phyloP scores from a whole-genome alignment of 1,140 invertebrate genomes.

The Drosophila kohkoa region DNA sequence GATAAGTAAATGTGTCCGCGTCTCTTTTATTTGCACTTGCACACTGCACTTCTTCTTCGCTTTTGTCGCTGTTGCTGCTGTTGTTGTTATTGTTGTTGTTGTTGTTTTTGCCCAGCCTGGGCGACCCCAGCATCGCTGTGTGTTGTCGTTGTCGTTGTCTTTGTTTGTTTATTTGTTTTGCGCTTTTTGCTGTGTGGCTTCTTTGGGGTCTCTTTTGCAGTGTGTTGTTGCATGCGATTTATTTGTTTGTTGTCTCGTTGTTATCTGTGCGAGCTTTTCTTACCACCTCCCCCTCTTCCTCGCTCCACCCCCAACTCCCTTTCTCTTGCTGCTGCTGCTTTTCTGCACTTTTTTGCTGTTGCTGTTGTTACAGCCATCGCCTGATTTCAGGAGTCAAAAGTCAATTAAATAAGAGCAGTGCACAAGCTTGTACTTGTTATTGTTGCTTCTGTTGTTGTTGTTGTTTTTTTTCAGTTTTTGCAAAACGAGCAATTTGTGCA shows the following conservation, averaged over 20 bases:
- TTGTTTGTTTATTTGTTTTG: conserved; percentile 59
- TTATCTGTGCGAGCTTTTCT: conserved; percentile 67
- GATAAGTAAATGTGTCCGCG: conserved; percentile 82
- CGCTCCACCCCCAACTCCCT: too few species aligned
- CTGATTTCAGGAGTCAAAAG: conserved; percentile 79
- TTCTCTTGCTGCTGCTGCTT: conserved; percentile 3
- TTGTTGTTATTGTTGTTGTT: conserved; percentile 24
- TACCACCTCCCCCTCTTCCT: not conserved
- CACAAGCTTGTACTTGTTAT: conserved; percentile 78
- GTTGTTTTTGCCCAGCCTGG: conserved; percentile 40
- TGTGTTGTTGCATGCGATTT: conserved; percentile 74
- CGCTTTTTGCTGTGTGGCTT: conserved; percentile 56
- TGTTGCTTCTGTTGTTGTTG: conserved; percentile 45
- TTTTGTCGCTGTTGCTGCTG: conserved; percentile 14
- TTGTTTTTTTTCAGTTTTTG: conserved; percentile 42
- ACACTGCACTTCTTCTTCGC: conserved; percentile 57
- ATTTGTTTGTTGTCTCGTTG: conserved; percentile 83
- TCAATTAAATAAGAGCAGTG: conserved; percentile 84
- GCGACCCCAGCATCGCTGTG: conserved; percentile 41
- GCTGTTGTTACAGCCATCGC: conserved; percentile 44
- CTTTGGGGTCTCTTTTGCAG: conserved; percentile 38
- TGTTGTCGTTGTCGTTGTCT: conserved; percentile 56
- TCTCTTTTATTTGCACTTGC: conserved; percentile 83
- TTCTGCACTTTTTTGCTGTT: conserved; percentile 41
- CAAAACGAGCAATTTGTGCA: conserved; percentile 79